phyloP scores from a whole-genome alignment of 2,888 invertebrate genomes.

The Trachelus troglodyta region DNA sequence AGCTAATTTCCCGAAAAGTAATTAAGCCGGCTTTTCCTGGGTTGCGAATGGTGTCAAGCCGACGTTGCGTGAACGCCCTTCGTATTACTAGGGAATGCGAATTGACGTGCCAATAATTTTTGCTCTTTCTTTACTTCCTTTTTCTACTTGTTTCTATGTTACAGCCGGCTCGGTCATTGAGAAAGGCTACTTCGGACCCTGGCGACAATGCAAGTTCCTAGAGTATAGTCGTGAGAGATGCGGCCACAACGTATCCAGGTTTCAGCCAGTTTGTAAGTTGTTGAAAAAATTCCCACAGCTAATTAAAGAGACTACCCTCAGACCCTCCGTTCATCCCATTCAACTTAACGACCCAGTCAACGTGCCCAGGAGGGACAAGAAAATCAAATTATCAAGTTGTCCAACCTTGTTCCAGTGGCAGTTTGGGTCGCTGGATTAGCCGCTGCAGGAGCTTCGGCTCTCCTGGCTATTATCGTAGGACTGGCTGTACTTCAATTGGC shows the following conservation, averaged over 20 bases:
- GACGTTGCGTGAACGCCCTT: background rate
- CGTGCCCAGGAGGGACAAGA: background rate
- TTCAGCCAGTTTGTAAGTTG: constrained; percentile 81
- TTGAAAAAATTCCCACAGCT: background rate
- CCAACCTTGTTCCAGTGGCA: constrained; percentile 72
- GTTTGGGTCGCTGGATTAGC: constrained; percentile 86
- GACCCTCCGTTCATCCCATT: background rate
- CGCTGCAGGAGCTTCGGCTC: constrained; percentile 78
- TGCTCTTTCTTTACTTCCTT: background rate
- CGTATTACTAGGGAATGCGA: background rate
- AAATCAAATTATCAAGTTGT: constrained; percentile 4
- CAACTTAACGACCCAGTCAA: background rate
- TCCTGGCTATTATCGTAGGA: constrained; percentile 82
- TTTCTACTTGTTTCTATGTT: constrained; percentile 48
- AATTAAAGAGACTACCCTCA: background rate
- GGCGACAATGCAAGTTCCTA: constrained; percentile 86
- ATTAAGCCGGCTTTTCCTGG: background rate
- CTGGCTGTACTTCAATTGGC: constrained; percentile 86
- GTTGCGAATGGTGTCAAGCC: background rate
- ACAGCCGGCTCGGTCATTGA: constrained; percentile 77
- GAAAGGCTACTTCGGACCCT: constrained; percentile 88
- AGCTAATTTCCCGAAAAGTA: background rate
- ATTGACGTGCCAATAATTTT: background rate
- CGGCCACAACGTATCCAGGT: constrained; percentile 81
- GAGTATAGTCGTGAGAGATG: constrained; percentile 87